Percentiles rank a stretch among this genome's conserved stretches.
Evolutionary conservation across 2,888 invertebrate species (phyloP).

Genomic region (Capitulum mitella): DNA sequence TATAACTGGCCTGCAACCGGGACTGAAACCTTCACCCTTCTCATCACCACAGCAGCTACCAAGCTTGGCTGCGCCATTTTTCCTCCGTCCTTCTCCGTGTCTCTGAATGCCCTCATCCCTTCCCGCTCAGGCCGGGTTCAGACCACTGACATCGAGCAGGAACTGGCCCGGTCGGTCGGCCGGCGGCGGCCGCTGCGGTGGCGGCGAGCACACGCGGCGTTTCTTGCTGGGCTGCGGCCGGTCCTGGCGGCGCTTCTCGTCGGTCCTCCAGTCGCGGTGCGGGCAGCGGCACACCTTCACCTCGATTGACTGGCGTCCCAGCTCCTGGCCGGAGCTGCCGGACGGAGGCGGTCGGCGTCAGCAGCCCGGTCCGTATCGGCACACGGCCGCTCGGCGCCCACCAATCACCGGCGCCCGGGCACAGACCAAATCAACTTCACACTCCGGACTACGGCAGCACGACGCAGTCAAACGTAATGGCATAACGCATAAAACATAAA

Average conservation of each 20-base stretch:
- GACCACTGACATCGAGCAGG: neutral
- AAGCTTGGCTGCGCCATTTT: too few relatives aligned
- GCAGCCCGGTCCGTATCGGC: neutral
- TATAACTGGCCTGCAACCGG: neutral
- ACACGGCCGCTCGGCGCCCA: neutral
- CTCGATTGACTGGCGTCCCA: neutral
- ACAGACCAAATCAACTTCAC: too few relatives aligned
- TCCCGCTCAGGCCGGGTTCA: too few relatives aligned
- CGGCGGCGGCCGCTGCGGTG: neutral
- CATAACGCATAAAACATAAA: too few relatives aligned
- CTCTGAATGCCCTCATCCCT: too few relatives aligned
- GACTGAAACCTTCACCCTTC: too few relatives aligned
- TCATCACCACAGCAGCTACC: too few relatives aligned
- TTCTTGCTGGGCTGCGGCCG: neutral
- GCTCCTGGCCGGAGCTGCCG: neutral
- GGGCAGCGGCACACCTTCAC: constrained; percentile 11
- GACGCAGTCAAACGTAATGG: too few relatives aligned
- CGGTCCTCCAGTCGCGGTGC: neutral
- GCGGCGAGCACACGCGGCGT: neutral
- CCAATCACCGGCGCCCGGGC: too few relatives aligned
- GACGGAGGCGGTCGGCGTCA: too few relatives aligned
- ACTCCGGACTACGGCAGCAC: too few relatives aligned
- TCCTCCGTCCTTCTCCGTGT: too few relatives aligned
- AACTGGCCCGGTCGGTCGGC: neutral
- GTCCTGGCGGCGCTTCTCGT: neutral